phyloP scores from a whole-genome alignment of 1,140 invertebrate species.

The Drosophila teissieri region DNA sequence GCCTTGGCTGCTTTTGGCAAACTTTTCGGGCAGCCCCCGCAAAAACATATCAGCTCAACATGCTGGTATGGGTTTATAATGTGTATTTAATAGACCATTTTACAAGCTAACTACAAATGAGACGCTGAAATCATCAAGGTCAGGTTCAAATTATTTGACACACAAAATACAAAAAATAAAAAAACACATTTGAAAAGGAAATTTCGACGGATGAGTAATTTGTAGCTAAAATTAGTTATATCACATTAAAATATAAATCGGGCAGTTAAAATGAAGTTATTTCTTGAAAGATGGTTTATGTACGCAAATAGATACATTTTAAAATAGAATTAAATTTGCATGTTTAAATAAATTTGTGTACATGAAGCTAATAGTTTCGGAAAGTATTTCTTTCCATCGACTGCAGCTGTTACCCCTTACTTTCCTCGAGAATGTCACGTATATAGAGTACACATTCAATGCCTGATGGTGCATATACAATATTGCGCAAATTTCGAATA shows the following conservation, averaged over 20 bases:
- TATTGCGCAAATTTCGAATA: slow-evolving; percentile 55
- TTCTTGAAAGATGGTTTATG: no score
- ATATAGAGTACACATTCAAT: slow-evolving; percentile 26
- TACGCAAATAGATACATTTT: neutral
- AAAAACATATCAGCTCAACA: slow-evolving; percentile 13
- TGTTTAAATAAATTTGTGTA: neutral
- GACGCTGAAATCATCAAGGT: slow-evolving; percentile 71
- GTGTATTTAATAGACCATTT: slow-evolving; percentile 79
- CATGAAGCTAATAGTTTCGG: slow-evolving; percentile 33
- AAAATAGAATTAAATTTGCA: no score
- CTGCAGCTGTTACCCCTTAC: slow-evolving; percentile 70
- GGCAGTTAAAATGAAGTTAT: no score
- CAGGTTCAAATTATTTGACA: slow-evolving; percentile 74
- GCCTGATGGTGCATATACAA: slow-evolving; percentile 66
- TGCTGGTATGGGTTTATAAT: slow-evolving; percentile 55
- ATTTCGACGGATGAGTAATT: slow-evolving; percentile 18
- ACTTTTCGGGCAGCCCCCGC: slow-evolving; percentile 65
- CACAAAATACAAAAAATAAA: slow-evolving; percentile 26
- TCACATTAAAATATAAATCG: no score
- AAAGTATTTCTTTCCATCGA: slow-evolving; percentile 38
- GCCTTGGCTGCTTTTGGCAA: slow-evolving; percentile 54
- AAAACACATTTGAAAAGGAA: slow-evolving; percentile 18
- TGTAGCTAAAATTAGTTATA: neutral
- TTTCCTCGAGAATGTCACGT: slow-evolving; percentile 49
- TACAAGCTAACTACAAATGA: slow-evolving; percentile 79